Percentiles rank a stretch among this genome's conserved stretches.
phyloP scores from a whole-genome alignment of 2,797 vertebrate genomes.

The Botia kubotai region DNA sequence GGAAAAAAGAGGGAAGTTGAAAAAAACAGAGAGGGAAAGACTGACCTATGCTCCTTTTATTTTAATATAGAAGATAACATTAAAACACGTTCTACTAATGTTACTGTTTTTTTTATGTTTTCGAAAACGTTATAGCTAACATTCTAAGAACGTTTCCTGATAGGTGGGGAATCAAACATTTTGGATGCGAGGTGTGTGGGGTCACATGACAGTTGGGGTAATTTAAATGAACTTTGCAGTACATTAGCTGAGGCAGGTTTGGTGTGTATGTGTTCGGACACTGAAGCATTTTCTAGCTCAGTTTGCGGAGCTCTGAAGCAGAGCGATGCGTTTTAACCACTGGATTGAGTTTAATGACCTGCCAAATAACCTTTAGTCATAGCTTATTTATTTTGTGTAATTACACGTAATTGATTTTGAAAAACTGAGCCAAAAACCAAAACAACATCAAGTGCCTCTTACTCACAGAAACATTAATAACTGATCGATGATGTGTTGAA shows the following conservation, averaged over 20 bases:
- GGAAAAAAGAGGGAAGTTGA: slow-evolving; percentile 2
- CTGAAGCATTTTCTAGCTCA: slow-evolving; percentile 33
- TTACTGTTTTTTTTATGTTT: too few relatives aligned
- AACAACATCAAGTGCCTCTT: not conserved
- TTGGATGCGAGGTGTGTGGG: not conserved
- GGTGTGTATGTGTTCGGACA: slow-evolving; percentile 10
- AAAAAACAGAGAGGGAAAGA: slow-evolving; percentile 1
- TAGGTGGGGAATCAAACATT: too few relatives aligned
- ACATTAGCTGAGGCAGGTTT: slow-evolving; percentile 41
- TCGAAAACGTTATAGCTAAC: too few relatives aligned
- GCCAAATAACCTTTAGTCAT: slow-evolving; percentile 34
- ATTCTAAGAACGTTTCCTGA: too few relatives aligned
- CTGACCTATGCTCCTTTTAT: slow-evolving; percentile 20
- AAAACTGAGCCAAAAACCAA: not conserved
- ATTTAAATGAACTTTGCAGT: slow-evolving; percentile 47
- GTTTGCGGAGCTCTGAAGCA: slow-evolving; percentile 17
- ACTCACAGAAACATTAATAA: not conserved
- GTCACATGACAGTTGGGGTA: slow-evolving; percentile 24
- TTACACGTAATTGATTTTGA: not conserved
- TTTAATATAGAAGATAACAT: too few relatives aligned
- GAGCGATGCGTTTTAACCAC: slow-evolving; percentile 19
- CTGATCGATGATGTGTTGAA: not conserved
- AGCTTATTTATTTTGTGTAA: not conserved
- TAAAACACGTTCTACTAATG: too few relatives aligned
- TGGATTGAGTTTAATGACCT: slow-evolving; percentile 18